phyloP scores from a whole-genome alignment of 2,797 vertebrate species.

The Pipistrellus pipistrellus region DNA sequence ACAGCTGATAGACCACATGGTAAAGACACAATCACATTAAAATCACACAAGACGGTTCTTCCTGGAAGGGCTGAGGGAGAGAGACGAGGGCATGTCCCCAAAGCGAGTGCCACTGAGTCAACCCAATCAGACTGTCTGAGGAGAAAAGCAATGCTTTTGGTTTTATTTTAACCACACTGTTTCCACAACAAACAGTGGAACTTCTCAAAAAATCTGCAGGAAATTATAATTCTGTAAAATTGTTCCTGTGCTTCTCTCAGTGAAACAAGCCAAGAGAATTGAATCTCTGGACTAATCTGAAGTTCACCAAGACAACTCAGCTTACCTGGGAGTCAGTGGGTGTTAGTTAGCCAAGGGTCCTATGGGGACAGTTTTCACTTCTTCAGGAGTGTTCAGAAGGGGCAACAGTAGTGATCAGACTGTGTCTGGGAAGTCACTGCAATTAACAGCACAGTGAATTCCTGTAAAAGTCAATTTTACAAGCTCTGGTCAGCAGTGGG shows the following conservation, averaged over 20 bases:
- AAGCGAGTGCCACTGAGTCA: conserved; percentile 53
- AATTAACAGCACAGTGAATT: background rate
- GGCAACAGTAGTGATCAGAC: background rate
- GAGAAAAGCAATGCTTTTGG: conserved; percentile 66
- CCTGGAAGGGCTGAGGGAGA: conserved; percentile 77
- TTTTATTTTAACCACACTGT: conserved; percentile 67
- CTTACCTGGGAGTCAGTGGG: background rate
- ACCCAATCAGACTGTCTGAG: conserved; percentile 72
- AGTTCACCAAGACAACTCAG: background rate
- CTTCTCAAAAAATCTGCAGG: conserved; percentile 65
- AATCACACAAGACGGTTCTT: conserved; percentile 82
- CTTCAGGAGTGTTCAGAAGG: background rate
- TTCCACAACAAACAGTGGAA: conserved; percentile 78
- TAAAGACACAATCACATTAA: conserved; percentile 84
- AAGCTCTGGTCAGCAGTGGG: background rate
- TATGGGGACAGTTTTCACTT: background rate
- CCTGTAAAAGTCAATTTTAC: conserved; percentile 42
- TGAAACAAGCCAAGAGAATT: background rate
- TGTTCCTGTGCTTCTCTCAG: background rate
- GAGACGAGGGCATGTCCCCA: conserved; percentile 73
- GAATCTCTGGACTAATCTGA: background rate
- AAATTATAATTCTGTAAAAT: conserved; percentile 60
- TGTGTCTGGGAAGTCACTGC: background rate
- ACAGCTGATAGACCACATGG: conserved; percentile 85
- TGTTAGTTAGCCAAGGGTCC: background rate